A percentile compares a stretch with the other conserved stretches of the same genome.
phyloP scores from a whole-genome alignment of 2,797 vertebrate genomes.

The Cyprinodon diabolis region DNA sequence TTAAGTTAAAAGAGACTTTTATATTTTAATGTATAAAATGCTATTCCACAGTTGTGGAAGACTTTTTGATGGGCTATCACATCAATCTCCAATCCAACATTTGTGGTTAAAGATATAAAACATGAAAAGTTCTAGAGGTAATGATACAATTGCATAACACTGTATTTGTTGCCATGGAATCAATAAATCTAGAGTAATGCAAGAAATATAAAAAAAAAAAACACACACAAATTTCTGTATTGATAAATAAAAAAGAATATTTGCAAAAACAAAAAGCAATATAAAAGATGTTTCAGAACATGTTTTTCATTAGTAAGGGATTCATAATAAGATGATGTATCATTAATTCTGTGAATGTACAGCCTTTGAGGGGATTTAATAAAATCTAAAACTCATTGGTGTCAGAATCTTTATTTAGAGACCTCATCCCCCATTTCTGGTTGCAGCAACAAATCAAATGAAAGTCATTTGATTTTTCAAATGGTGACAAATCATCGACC shows the following conservation, averaged over 20 bases:
- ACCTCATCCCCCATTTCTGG: slow-evolving; percentile 64
- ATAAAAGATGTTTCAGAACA: slow-evolving; percentile 8
- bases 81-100: neutral
- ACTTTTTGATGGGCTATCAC: neutral
- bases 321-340: slow-evolving; percentile 46
- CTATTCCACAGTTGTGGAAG: neutral
- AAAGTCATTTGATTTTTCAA: slow-evolving; percentile 72
- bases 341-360: slow-evolving; percentile 39
- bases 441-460: slow-evolving; percentile 70
- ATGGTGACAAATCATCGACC: slow-evolving; percentile 79
- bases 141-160: neutral
- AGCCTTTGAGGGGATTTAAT: slow-evolving; percentile 42
- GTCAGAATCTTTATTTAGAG: slow-evolving; percentile 61
- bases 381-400: slow-evolving; percentile 51
- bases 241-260: too few relatives aligned
- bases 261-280: slow-evolving; percentile 3
- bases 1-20: neutral
- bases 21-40: neutral
- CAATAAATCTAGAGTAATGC: neutral
- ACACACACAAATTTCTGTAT: too few relatives aligned
- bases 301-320: slow-evolving; percentile 16
- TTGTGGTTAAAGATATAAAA: neutral
- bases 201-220: neutral
- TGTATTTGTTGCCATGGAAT: neutral
- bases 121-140: neutral